These are phyloP conservation scores for Ceuthmochares aereus DNA, from an alignment of 2,113 vertebrate genomes.

Conservation along the genomic window DNA sequence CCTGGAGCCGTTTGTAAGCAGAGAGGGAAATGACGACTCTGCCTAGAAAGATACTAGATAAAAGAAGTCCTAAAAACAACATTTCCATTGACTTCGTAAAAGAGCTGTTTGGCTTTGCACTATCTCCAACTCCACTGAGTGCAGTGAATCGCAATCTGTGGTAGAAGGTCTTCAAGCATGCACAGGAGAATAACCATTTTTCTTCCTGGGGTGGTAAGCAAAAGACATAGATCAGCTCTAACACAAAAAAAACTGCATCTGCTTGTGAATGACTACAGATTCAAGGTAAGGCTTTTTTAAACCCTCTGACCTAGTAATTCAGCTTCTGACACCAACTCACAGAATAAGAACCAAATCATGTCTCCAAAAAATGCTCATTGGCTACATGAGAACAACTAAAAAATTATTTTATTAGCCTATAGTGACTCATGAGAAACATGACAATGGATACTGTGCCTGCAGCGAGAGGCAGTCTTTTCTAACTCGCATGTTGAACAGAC, in stretches of 20 bases:
- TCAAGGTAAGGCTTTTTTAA: neutral
- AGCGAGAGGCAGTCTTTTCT: neutral
- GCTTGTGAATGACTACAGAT: neutral
- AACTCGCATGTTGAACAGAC: neutral
- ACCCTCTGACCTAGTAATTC: neutral
- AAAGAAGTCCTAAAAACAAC: neutral
- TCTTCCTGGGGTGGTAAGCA: neutral
- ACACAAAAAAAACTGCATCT: neutral
- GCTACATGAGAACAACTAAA: neutral
- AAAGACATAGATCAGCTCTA: neutral
- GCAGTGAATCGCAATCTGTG: slow-evolving; percentile 24
- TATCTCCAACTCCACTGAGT: slow-evolving; percentile 10
- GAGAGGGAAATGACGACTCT: neutral
- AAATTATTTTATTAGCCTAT: neutral
- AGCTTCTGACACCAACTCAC: neutral
- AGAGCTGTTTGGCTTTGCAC: slow-evolving; percentile 38
- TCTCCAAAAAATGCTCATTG: neutral
- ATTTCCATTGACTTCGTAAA: slow-evolving; percentile 15
- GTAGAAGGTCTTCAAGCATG: slow-evolving; percentile 25
- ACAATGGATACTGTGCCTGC: neutral
- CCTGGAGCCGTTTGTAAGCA: neutral
- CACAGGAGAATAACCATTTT: slow-evolving; percentile 12
- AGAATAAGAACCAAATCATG: neutral
- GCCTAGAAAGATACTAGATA: slow-evolving; percentile 11
- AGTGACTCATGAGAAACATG: neutral